Conservation (phyloP, 2,888 invertebrate genomes). For the Tetranychus truncatus region DNA sequence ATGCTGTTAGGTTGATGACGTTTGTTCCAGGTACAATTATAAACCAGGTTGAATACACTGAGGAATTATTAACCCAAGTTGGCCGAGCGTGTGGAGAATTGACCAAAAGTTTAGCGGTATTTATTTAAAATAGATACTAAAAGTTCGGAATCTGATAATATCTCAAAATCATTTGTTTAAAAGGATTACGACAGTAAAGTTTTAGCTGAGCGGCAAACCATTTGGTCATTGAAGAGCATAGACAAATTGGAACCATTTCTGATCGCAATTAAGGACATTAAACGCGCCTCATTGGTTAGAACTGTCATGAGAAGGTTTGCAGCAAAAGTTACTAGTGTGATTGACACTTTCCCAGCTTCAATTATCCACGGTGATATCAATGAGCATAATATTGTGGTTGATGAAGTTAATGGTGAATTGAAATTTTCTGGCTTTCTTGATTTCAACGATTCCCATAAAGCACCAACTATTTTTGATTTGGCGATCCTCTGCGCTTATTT, state of each 20-base stretch:
- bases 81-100: constrained; percentile 50
- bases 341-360: constrained; percentile 44
- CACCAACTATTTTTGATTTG: constrained; percentile 57
- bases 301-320: neutral
- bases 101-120: neutral
- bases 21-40: constrained; percentile 55
- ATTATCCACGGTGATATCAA: constrained; percentile 77
- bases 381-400: constrained; percentile 63
- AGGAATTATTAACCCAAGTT: constrained; percentile 47
- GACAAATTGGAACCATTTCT: neutral
- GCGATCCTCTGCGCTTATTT: constrained; percentile 62
- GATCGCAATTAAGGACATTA: neutral
- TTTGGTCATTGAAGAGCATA: neutral
- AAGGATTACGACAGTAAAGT: neutral
- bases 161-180: neutral
- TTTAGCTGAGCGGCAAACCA: neutral
- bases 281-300: neutral
- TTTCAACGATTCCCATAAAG: constrained; percentile 60
- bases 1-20: constrained; percentile 51
- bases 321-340: constrained; percentile 36
- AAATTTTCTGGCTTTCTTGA: constrained; percentile 55
- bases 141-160: no score
- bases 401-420: constrained; percentile 30
- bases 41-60: constrained; percentile 42
- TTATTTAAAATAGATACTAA: no score